Evolutionary conservation across 2,113 vertebrate species (phyloP), one percentile per base, ranked within the genome.

Genomic region (Grus americana): DNA sequence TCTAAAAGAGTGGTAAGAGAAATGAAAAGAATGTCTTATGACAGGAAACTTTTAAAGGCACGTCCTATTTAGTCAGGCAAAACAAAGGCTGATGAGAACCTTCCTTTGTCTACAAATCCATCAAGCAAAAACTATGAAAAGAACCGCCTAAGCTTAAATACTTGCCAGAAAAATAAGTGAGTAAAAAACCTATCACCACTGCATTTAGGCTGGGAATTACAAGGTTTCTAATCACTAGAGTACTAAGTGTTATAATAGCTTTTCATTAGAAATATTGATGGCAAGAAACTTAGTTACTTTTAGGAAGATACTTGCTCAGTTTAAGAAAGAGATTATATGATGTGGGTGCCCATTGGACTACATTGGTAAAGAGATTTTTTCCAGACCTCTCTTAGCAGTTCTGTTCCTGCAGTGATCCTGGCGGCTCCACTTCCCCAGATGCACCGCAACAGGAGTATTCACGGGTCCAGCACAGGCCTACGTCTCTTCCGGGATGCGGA

Each of bases 401-500:
- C 59, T 55, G 22, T 54, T n/a, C 59, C 63, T 85, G 70, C 14
- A 87, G 40, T n/a, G 27, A 86, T 46, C 36, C 26, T 70, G 67
- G 42, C n/a, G 24, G 63, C n/a, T 78, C n/a, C 26, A 14, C 17
- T 74, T 88, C 42, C 32, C 54, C 54, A 57, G 21, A 65, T 32
- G 22, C 19, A 85, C 27, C 2, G 2, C 57, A 90, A 88, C 6
- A 36, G 46, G n/a, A 66, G 27, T 58, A 58, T 71, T 80, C 50
- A 12, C 2, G 5, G 29, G 24, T 50, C 36, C 66, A 65, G 27
- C 73, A 62, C 4, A 61, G 34, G 34, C 24, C 44, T 30, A 26
- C 2, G 0, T 34, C 21, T 75, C 38, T 23, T 82, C 27, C 0
- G 3, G 26, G 32, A 75, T 1, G 11, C 0, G 0, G 23, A 58